Base-by-base conservation (phyloP, 2,888 invertebrate genomes). In the Agrilus biguttatus region DNA sequence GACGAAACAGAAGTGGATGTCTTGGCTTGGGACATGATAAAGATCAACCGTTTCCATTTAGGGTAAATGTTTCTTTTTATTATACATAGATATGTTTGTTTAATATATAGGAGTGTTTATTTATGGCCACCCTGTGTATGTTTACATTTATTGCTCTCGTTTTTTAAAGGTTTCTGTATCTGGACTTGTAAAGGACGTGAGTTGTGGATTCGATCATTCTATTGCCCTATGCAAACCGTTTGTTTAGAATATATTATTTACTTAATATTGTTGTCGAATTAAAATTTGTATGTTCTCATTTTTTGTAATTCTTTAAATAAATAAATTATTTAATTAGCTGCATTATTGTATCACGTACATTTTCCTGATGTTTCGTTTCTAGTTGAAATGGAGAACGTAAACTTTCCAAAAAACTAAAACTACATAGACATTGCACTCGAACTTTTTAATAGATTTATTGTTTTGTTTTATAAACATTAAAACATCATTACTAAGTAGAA, bases 21-120 rank as follows among this genome's bases (percentile, higher is more conserved):
- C 70, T 97, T 0, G 96, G 96, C 0, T 63, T 95, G 33, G 90
- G 90, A 0, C 73, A 81, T 58, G 61, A 63, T 1, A 78, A 84
- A 43, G 84, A 92, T 59, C 93, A 95, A 60, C 80, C 72, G 65
- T 95, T 93, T 58, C 95, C 95, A 2, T 71, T 90, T 17, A 85
- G 84, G 72, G 85, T 78, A 8, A 33, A 36, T 41, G 34, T 38
- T 43, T 39, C n/a, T 39, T 45, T 41, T 34, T n/a, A 42, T 34
- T 33, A 32, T 32, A 28, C 14, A 14, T 36, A 5, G 21, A 32
- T 3, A 14, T 14, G n/a, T 5, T 33, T 36, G 10, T 36, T 36
- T n/a, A 13, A 28, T 17, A 17, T 4, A 39, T 12, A 13, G 13
- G 3, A 10, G 32, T 13, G 17, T 12, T 34, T 34, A 23, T 28